Evolutionary conservation across 2,888 invertebrate species (phyloP).

Genomic region (Synanthedon myopaeformis): DNA sequence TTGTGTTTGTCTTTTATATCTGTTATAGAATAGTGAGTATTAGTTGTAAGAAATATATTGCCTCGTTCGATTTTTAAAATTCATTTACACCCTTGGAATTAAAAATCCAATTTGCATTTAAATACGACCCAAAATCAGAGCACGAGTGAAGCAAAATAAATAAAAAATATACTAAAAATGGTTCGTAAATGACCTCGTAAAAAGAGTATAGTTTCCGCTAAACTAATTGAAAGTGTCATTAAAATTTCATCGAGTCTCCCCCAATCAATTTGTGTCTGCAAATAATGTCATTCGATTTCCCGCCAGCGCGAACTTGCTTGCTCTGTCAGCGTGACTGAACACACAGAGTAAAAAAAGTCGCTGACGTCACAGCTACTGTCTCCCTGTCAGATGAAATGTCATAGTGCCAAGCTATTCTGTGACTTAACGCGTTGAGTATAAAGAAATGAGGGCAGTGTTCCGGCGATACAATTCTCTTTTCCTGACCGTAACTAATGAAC

Average conservation of each 20-base stretch:
- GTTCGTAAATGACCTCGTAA: not conserved
- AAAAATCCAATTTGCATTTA: no score
- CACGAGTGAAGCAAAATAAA: not conserved
- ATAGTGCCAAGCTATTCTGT: not conserved
- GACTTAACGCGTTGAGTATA: not conserved
- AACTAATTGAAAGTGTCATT: conserved; percentile 10
- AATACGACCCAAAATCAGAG: not conserved
- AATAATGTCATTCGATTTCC: conserved; percentile 6
- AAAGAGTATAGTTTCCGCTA: conserved; percentile 4
- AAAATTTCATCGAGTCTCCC: conserved; percentile 1
- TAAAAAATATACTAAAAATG: not conserved
- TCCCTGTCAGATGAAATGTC: not conserved
- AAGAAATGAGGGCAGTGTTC: not conserved
- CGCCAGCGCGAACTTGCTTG: not conserved
- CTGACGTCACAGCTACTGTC: not conserved
- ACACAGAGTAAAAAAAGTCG: conserved; percentile 1
- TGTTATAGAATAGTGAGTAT: no score
- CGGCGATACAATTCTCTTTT: not conserved
- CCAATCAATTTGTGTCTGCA: conserved; percentile 5
- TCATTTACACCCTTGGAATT: no score
- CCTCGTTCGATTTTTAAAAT: no score
- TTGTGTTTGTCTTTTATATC: no score
- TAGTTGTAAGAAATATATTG: no score
- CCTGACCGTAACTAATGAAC: not conserved
- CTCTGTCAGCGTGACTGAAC: conserved; percentile 5